These are phyloP conservation scores for Mycogona germanica DNA, from an alignment of 2,888 invertebrate species.

Conservation along the genomic window DNA sequence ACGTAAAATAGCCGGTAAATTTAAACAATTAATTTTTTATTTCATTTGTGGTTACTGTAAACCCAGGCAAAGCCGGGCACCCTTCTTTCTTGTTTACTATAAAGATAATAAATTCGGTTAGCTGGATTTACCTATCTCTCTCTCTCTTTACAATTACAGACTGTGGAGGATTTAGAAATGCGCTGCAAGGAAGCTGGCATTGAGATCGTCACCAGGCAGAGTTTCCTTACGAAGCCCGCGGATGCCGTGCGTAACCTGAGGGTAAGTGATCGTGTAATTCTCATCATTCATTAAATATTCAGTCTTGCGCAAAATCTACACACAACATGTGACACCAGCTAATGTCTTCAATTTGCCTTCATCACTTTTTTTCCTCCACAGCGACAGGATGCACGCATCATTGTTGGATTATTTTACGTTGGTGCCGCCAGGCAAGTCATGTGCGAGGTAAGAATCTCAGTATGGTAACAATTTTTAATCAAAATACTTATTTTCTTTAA, in stretches of 20 bases:
- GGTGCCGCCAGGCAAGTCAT: slow-evolving; percentile 91
- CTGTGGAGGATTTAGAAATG: slow-evolving; percentile 92
- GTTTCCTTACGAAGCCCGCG: slow-evolving; percentile 91
- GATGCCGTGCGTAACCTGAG: slow-evolving; percentile 87
- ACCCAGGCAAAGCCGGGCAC: no score
- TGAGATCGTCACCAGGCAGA: slow-evolving; percentile 92
- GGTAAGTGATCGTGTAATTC: slow-evolving; percentile 26
- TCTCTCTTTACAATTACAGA: slow-evolving; percentile 44
- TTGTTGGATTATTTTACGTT: slow-evolving; percentile 97
- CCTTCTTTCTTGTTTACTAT: no score
- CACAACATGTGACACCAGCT: not conserved
- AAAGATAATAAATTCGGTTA: not conserved
- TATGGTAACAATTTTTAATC: no score
- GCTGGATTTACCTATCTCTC: no score
- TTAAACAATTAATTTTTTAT: no score
- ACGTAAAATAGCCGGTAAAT: no score
- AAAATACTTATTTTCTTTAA: no score
- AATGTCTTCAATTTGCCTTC: not conserved
- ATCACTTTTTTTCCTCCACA: slow-evolving; percentile 33
- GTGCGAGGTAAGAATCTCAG: slow-evolving; percentile 65
- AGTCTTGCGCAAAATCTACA: not conserved
- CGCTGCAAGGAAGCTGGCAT: slow-evolving; percentile 84
- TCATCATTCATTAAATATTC: not conserved
- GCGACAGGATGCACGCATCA: slow-evolving; percentile 92
- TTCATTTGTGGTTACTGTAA: no score